Evolutionary conservation across 2,113 vertebrate species (phyloP).

Genomic region (Gymnorhina tibicen): DNA sequence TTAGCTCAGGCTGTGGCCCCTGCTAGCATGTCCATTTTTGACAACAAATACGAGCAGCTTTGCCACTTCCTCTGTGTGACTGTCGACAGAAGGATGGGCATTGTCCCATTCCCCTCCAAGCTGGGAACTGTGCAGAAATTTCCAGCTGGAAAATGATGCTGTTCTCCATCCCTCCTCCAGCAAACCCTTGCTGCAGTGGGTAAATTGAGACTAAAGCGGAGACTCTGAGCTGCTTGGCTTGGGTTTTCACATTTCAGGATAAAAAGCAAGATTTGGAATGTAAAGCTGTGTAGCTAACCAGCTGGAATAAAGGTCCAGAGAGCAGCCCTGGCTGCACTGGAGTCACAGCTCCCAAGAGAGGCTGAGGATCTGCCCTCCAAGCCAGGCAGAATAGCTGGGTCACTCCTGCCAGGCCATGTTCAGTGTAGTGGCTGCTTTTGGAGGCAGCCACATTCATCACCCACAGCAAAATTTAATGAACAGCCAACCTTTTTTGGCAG

Average conservation of each 20-base stretch:
- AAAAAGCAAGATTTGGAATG: neutral
- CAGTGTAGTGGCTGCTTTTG: neutral
- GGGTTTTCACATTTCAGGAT: neutral
- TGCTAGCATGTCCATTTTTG: neutral
- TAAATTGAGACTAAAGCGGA: neutral
- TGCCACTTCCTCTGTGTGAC: neutral
- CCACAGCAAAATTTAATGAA: neutral
- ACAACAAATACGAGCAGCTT: neutral
- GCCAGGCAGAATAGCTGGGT: neutral
- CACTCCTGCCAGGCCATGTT: neutral
- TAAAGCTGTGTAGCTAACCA: neutral
- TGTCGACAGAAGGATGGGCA: neutral
- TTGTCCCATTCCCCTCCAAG: neutral
- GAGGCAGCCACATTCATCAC: neutral
- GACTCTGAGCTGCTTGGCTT: neutral
- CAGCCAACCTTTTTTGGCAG: neutral
- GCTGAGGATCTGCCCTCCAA: neutral
- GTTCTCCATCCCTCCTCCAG: neutral
- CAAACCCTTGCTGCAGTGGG: neutral
- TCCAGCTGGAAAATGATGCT: neutral
- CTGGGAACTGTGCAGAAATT: neutral
- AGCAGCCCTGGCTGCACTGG: neutral
- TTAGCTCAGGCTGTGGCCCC: neutral
- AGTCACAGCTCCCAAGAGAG: fast-evolving
- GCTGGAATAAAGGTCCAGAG: neutral